Conservation (phyloP, 2,113 vertebrate species). For the Misgurnus mizolepis region DNA sequence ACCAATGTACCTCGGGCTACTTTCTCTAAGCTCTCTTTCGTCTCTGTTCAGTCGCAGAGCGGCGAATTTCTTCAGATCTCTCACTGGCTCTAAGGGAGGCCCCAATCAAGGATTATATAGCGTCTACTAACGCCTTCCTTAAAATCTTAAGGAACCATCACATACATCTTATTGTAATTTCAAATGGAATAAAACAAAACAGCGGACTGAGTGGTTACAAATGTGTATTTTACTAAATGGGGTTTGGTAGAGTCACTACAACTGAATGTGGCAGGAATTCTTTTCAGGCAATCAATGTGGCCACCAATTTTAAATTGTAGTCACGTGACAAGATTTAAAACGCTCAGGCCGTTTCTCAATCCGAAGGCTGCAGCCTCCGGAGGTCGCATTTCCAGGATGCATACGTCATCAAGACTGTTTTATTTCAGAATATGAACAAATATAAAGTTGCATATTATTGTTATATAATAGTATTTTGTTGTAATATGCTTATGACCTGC, state of each 20-base stretch:
- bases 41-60: constrained; percentile 75
- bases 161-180: background rate
- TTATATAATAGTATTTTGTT: no score
- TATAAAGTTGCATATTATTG: no score
- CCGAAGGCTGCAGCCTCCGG: no score
- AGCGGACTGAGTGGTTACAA: background rate
- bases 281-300: constrained; percentile 40
- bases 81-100: constrained; percentile 71
- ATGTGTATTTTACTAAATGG: background rate
- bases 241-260: background rate
- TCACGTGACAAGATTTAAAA: constrained; percentile 23
- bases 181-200: background rate
- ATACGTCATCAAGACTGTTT: no score
- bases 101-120: constrained; percentile 72
- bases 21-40: constrained; percentile 57
- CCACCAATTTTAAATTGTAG: constrained; percentile 7
- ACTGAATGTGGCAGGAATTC: constrained; percentile 5
- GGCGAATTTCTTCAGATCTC: constrained; percentile 73
- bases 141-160: background rate
- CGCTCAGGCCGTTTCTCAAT: background rate
- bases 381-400: no score
- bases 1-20: constrained; percentile 58
- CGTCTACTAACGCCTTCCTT: constrained; percentile 66
- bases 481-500: no score
- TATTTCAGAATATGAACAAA: no score